Conservation (phyloP, 2,113 vertebrate genomes). For the Gallinago media region DNA sequence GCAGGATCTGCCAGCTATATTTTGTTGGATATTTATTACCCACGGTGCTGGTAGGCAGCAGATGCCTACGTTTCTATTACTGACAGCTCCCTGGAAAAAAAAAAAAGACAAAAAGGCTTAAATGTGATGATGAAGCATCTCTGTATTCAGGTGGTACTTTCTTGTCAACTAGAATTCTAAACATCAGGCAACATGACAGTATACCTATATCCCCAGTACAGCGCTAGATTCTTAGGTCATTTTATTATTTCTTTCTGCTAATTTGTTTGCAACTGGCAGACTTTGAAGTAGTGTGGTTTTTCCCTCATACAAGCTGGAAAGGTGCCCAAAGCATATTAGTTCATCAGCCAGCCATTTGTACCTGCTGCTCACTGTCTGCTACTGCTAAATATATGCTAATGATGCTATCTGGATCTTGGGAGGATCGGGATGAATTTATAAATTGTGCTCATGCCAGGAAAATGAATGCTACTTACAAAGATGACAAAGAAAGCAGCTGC, state of each 20-base stretch:
- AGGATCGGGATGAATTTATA: not conserved
- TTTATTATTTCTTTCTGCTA: conserved; percentile 14
- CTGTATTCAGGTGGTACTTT: not conserved
- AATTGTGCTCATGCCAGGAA: not conserved
- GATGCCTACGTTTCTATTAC: not conserved
- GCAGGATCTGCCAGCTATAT: not conserved
- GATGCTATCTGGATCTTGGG: not conserved
- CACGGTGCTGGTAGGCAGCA: not conserved
- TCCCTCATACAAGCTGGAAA: not conserved
- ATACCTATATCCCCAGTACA: not conserved
- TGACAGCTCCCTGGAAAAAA: not conserved
- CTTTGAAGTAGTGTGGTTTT: not conserved
- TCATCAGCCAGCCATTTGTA: conserved; percentile 28
- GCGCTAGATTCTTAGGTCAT: not conserved
- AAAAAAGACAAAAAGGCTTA: not conserved
- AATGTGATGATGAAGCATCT: not conserved
- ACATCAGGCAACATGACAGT: not conserved
- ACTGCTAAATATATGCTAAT: conserved; percentile 30
- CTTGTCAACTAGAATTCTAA: not conserved
- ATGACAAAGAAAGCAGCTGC: conserved; percentile 25
- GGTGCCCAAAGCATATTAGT: conserved; percentile 11
- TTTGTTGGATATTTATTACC: not conserved
- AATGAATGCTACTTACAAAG: not conserved
- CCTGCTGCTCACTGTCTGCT: conserved; percentile 25
- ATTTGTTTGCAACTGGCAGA: not conserved